Conservation (phyloP, 2,797 vertebrate species). For the Eutrigla gurnardus region DNA sequence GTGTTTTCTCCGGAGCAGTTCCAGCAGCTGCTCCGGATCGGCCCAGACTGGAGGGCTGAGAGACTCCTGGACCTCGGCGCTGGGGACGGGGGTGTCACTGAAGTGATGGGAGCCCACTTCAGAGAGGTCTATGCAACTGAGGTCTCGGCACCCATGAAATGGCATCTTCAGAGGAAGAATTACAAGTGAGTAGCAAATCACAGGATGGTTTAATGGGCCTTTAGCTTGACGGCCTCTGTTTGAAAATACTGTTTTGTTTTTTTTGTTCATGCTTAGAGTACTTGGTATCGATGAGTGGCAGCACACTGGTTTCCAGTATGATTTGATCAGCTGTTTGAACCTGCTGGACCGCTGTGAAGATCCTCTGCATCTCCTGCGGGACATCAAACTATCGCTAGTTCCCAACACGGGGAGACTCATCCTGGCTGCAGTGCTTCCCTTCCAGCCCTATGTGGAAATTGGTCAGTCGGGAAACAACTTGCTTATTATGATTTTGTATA, state of each 20-base stretch:
- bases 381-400: constrained; percentile 90
- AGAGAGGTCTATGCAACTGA: constrained; percentile 95
- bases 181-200: constrained; percentile 86
- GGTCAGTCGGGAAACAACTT: constrained; percentile 82
- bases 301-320: constrained; percentile 91
- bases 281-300: constrained; percentile 93
- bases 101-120: constrained; percentile 94
- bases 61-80: constrained; percentile 95
- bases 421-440: constrained; percentile 94
- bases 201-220: too few species aligned
- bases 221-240: too few species aligned
- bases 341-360: constrained; percentile 96
- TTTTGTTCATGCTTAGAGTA: constrained; percentile 53
- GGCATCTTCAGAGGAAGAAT: constrained; percentile 96
- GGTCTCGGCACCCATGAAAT: constrained; percentile 95
- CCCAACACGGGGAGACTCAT: constrained; percentile 91
- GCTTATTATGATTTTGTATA: not conserved
- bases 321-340: constrained; percentile 98
- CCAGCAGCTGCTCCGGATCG: constrained; percentile 89
- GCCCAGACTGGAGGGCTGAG: constrained; percentile 90
- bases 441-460: constrained; percentile 96
- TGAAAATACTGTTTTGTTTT: not conserved
- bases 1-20: constrained; percentile 96
- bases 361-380: constrained; percentile 90
- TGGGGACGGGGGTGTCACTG: constrained; percentile 95